Evolutionary conservation across 64 coral and sea anemone species (phyloP), one percentile per base, ranked within the genome.

Genomic region (Porites lutea): DNA sequence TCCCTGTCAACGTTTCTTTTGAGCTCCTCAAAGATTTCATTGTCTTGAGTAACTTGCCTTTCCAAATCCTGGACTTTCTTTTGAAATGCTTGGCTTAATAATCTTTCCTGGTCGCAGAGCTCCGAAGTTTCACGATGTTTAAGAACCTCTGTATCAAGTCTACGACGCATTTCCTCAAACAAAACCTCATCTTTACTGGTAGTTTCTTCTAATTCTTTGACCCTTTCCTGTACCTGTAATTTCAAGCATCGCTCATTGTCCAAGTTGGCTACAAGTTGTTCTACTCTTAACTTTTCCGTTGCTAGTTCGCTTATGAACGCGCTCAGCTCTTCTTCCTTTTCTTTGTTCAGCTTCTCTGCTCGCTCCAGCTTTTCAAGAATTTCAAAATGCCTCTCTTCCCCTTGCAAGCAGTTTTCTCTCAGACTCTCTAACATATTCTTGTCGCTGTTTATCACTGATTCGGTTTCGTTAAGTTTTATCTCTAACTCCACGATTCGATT

Each of bases 281-380:
- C 91, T 8, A 70, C 76, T 16, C 76, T 73, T 9, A 67, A 79
- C 64, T 72, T 87, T 46, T 93, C 91, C 15, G 59, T 22, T 59
- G 71, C 91, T 20, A 93, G 60, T 63, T 93, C 82, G 75, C n/a
- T 78, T 27, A 93, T 22, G n/a, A 93, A 45, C 5, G 58, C 14
- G 23, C 50, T 71, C 8, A 93, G 87, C 72, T 87, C 91, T 93
- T 94, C 95, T 12, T 97, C 92, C 49, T 94, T 94, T 27, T 97
- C 88, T 59, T 57, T 88, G 14, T 58, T 90, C 7, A 71, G 78
- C 58, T 82, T 89, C 78, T 97, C 95, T 15, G 79, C 60, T 67
- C 79, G 76, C 54, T 97, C 88, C 58, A 94, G 18, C 52, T 80
- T 91, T 14, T 79, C 78, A 27, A 91, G 50, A 14, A 97, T 63